phyloP scores from a whole-genome alignment of 2,797 vertebrate species.

The Sandelia bainsii region DNA sequence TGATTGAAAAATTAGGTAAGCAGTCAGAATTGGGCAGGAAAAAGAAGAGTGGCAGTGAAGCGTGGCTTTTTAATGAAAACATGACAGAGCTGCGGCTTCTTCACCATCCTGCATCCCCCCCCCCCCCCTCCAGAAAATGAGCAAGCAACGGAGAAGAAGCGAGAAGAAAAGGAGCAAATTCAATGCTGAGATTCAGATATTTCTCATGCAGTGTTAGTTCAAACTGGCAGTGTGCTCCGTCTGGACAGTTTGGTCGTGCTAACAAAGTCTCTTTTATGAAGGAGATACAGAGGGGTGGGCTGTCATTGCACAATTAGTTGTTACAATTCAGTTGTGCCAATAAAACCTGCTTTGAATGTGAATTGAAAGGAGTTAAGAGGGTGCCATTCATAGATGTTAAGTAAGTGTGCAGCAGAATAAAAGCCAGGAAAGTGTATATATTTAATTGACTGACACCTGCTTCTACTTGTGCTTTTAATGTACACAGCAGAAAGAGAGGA shows the following conservation, averaged over 20 bases:
- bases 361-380: conserved; percentile 77
- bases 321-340: conserved; percentile 72
- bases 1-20: conserved; percentile 80
- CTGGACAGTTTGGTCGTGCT: conserved; percentile 63
- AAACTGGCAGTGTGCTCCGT: conserved; percentile 58
- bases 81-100: conserved; percentile 75
- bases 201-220: conserved; percentile 58
- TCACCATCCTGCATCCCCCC: conserved; percentile 45
- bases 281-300: conserved; percentile 55
- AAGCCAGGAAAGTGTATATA: conserved; percentile 78
- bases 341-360: conserved; percentile 78
- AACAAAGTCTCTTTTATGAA: conserved; percentile 77
- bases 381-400: conserved; percentile 74
- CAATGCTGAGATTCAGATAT: conserved; percentile 60
- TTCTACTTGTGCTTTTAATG: conserved; percentile 77
- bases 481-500: conserved; percentile 60
- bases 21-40: conserved; percentile 78
- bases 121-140: conserved; percentile 45
- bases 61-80: conserved; percentile 89
- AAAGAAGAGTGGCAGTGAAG: conserved; percentile 80
- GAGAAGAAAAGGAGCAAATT: conserved; percentile 29
- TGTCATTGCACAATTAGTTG: conserved; percentile 63
- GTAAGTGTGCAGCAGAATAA: conserved; percentile 68
- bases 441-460: conserved; percentile 82
- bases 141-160: conserved; percentile 38